phyloP scores from a whole-genome alignment of 2,797 vertebrate genomes.

The Fistularia tabacaria region DNA sequence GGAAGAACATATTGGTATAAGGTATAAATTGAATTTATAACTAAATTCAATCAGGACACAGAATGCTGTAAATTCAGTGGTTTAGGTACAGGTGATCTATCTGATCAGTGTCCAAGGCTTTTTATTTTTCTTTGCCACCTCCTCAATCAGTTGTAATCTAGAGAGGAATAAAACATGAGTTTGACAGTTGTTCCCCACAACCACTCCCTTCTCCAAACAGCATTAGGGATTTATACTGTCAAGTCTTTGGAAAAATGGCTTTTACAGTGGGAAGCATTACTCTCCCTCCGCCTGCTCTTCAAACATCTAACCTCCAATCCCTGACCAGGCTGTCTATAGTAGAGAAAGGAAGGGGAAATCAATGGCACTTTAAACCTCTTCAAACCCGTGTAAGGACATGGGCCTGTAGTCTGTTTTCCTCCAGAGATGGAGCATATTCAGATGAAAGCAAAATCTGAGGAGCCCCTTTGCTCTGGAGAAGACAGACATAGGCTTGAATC shows the following conservation, averaged over 20 bases:
- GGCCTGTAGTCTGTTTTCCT: constrained; percentile 41
- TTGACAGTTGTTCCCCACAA: constrained; percentile 24
- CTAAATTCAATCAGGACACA: no score
- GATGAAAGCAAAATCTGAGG: constrained; percentile 64
- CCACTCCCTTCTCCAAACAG: constrained; percentile 18
- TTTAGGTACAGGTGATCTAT: background rate
- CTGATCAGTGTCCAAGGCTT: constrained; percentile 16
- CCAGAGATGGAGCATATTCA: constrained; percentile 52
- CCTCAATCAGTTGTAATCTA: constrained; percentile 14
- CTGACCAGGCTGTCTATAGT: constrained; percentile 39
- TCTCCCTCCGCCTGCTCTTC: constrained; percentile 31
- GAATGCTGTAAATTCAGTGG: no score
- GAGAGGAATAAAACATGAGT: constrained; percentile 1
- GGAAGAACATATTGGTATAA: no score
- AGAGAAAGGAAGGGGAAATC: constrained; percentile 56
- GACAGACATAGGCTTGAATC: constrained; percentile 49
- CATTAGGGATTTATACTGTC: constrained; percentile 45
- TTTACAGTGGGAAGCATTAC: constrained; percentile 42
- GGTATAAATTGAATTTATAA: no score
- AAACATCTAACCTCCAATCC: constrained; percentile 45
- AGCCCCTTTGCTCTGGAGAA: constrained; percentile 39
- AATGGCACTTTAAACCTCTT: constrained; percentile 60
- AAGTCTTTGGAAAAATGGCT: constrained; percentile 26
- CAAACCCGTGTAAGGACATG: constrained; percentile 37
- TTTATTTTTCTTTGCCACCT: constrained; percentile 7